Conservation (phyloP, 1,140 invertebrate species). For the Anoplophora glabripennis region DNA sequence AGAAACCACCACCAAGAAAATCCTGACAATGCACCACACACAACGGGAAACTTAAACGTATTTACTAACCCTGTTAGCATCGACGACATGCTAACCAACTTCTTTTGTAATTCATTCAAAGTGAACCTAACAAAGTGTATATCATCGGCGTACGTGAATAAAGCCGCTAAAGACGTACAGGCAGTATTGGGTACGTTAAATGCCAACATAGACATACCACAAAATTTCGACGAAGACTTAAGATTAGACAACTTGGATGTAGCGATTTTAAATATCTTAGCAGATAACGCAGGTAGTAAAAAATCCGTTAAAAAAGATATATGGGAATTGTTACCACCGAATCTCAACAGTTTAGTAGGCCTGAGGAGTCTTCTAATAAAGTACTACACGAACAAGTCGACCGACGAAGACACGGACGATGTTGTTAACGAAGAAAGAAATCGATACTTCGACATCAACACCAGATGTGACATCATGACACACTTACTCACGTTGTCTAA, state of each 20-base stretch:
- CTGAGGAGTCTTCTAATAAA: slow-evolving; percentile 32
- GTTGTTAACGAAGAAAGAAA: slow-evolving; percentile 7
- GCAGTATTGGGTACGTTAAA: slow-evolving; percentile 18
- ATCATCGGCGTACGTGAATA: background rate
- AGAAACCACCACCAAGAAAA: background rate
- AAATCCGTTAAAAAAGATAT: background rate
- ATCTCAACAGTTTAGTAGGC: slow-evolving; percentile 29
- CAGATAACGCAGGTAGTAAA: slow-evolving; percentile 2
- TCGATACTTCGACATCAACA: background rate
- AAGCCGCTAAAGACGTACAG: slow-evolving; percentile 4
- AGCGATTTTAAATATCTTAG: slow-evolving; percentile 17
- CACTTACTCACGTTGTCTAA: slow-evolving; percentile 2
- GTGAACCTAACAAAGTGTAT: background rate
- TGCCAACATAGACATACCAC: slow-evolving; percentile 27
- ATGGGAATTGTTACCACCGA: slow-evolving; percentile 28
- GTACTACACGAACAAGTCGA: slow-evolving; percentile 11
- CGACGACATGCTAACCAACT: slow-evolving; percentile 25
- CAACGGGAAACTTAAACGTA: background rate
- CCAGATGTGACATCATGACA: slow-evolving; percentile 9
- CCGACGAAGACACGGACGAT: slow-evolving; percentile 4
- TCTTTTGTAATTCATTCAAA: slow-evolving; percentile 22
- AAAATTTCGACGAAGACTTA: slow-evolving; percentile 15
- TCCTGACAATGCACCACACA: background rate
- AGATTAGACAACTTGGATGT: slow-evolving; percentile 21
- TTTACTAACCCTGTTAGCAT: slow-evolving; percentile 6